Conservation (phyloP, 2,888 invertebrate species). For the Eubasilissa splendida region DNA sequence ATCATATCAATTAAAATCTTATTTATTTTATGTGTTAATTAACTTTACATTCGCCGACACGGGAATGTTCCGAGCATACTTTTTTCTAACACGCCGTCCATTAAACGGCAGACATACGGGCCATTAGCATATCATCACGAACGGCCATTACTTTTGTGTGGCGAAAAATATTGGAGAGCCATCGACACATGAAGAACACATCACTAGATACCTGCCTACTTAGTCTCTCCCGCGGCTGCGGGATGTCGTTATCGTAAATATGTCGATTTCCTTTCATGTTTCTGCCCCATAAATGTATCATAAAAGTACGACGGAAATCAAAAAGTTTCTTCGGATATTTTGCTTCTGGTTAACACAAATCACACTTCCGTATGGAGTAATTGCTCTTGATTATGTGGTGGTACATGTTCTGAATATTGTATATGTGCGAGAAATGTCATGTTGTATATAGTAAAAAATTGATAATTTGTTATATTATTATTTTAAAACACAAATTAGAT, state of each 20-base stretch:
- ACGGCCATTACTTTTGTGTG: conserved; percentile 1
- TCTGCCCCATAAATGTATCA: conserved; percentile 21
- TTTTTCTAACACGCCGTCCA: conserved; percentile 16
- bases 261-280: conserved; percentile 45
- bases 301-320: conserved; percentile 27
- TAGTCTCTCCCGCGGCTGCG: background rate
- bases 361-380: no score
- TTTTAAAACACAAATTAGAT: no score
- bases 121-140: conserved; percentile 36
- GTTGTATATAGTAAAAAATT: no score
- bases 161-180: conserved; percentile 24
- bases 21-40: conserved; percentile 43
- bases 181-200: conserved; percentile 34
- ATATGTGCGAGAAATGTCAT: no score
- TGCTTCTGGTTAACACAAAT: background rate
- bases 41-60: conserved; percentile 28
- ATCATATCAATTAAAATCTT: conserved; percentile 42
- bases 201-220: background rate
- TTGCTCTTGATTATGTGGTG: no score
- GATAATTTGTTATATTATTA: no score
- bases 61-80: conserved; percentile 14
- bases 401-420: no score
- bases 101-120: background rate
- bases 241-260: conserved; percentile 39
- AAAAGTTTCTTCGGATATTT: background rate